Conservation (phyloP, 2,888 invertebrate genomes). For the Globia sparganii region DNA sequence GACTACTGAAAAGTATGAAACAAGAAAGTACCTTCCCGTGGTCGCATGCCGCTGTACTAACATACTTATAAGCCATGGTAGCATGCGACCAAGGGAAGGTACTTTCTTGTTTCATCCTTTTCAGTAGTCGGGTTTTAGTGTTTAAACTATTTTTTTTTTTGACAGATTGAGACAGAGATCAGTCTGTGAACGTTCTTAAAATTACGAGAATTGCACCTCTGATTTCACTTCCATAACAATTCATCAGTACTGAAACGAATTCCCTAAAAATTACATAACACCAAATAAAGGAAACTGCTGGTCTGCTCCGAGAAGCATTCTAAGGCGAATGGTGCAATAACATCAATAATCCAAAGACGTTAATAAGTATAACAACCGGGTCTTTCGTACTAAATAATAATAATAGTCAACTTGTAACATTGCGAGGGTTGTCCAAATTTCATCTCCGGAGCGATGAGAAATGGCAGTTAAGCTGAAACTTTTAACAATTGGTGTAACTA, state of each 20-base stretch:
- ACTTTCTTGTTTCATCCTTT: too few relatives aligned
- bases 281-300: constrained; percentile 19
- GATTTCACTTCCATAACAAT: not conserved
- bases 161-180: too few relatives aligned
- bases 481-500: constrained; percentile 71
- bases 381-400: constrained; percentile 67
- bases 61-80: too few relatives aligned
- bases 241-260: not conserved
- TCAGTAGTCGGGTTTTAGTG: too few relatives aligned
- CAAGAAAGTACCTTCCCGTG: too few relatives aligned
- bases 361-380: constrained; percentile 52
- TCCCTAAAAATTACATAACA: constrained; percentile 1
- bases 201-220: too few relatives aligned
- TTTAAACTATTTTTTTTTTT: too few relatives aligned
- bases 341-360: constrained; percentile 60
- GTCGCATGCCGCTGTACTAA: too few relatives aligned
- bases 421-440: constrained; percentile 69
- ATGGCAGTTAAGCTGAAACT: constrained; percentile 70
- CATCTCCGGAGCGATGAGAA: constrained; percentile 71
- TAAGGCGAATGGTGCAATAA: constrained; percentile 39
- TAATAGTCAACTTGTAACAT: constrained; percentile 66
- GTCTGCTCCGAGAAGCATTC: constrained; percentile 1
- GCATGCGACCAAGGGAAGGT: too few relatives aligned
- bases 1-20: too few relatives aligned
- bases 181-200: too few relatives aligned